These are phyloP conservation scores for Drosophila pseudoananassae DNA, from an alignment of 1,140 invertebrate genomes.

Conservation along the genomic window DNA sequence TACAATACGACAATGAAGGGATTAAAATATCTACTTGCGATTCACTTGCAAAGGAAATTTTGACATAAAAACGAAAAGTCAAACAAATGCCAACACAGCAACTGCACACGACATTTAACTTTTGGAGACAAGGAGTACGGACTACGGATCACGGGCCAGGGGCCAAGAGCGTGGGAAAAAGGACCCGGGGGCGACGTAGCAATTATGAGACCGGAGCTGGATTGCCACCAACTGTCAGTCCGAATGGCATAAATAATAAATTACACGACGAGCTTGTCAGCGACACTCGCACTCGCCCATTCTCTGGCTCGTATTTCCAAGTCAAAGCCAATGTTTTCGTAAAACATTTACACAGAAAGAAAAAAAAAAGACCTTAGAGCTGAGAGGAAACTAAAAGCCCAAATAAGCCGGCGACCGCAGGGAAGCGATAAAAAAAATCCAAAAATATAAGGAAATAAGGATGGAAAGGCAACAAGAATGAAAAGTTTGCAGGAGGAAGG, in stretches of 20 bases:
- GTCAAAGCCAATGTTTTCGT: constrained; percentile 28
- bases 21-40: neutral
- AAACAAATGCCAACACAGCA: constrained; percentile 22
- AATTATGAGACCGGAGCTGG: constrained; percentile 39
- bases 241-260: constrained; percentile 71
- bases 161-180: neutral
- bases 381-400: constrained; percentile 53
- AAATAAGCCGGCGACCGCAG: constrained; percentile 34
- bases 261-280: constrained; percentile 68
- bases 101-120: constrained; percentile 25
- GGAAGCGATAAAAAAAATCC: neutral
- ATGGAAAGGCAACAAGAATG: neutral
- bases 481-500: neutral
- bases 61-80: constrained; percentile 11
- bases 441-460: neutral
- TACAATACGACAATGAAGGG: neutral
- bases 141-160: too few relatives aligned
- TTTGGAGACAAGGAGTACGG: neutral
- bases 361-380: neutral
- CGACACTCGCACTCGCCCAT: constrained; percentile 47
- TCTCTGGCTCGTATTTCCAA: neutral
- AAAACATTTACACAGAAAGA: constrained; percentile 50
- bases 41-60: neutral
- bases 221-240: constrained; percentile 56
- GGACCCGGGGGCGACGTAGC: constrained; percentile 16